These are phyloP conservation scores for Indri indri DNA, from an alignment of 2,113 vertebrate genomes.

Conservation along the genomic window DNA sequence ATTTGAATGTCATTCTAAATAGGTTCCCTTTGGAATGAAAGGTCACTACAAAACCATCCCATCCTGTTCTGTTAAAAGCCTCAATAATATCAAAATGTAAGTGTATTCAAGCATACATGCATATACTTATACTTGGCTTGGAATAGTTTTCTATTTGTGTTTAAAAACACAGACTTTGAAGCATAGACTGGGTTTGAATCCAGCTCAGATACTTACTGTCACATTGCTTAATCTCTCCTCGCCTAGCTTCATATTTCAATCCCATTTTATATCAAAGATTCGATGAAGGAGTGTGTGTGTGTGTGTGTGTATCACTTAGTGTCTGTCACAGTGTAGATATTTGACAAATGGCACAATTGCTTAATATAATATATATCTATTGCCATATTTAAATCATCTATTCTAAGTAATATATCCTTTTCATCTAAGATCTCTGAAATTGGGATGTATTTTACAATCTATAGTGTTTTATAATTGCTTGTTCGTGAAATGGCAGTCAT, in stretches of 20 bases:
- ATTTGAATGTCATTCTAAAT: background rate
- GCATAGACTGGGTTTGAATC: background rate
- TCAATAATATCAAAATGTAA: background rate
- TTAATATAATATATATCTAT: background rate
- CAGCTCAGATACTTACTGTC: background rate
- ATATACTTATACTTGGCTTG: background rate
- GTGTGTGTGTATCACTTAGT: background rate
- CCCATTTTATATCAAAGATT: background rate
- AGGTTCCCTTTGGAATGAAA: background rate
- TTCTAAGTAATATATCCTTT: background rate
- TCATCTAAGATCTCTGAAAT: background rate
- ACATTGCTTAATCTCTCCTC: background rate
- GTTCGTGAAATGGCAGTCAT: background rate
- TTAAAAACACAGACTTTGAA: background rate
- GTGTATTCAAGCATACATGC: background rate
- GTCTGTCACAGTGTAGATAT: background rate
- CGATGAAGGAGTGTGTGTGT: background rate
- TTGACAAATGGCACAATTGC: background rate
- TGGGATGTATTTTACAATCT: background rate
- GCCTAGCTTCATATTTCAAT: background rate
- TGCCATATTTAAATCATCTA: background rate
- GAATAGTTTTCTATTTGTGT: background rate
- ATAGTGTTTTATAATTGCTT: background rate
- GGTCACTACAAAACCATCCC: background rate
- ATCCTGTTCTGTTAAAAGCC: background rate